Percentiles rank a stretch among this genome's conserved stretches.
These are phyloP conservation scores for Schizotus pectinicornis DNA, from an alignment of 2,888 invertebrate genomes.

Conservation along the genomic window DNA sequence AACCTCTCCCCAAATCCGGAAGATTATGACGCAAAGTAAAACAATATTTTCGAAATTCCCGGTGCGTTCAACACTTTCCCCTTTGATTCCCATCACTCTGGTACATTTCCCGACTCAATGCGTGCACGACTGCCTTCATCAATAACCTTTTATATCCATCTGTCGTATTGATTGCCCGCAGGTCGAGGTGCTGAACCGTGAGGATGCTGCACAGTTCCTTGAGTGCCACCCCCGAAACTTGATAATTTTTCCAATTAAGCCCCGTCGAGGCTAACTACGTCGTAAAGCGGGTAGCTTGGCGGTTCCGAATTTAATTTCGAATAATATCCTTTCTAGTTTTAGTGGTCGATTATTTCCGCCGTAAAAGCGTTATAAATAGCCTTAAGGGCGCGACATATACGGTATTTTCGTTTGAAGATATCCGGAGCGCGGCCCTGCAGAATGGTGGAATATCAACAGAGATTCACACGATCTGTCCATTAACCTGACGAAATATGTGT, in stretches of 20 bases:
- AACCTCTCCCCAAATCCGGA: constrained; percentile 5
- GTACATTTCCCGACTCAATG: constrained; percentile 36
- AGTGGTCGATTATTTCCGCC: too few relatives aligned
- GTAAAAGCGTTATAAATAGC: neutral
- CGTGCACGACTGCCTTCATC: constrained; percentile 41
- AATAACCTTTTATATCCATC: constrained; percentile 48
- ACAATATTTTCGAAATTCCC: constrained; percentile 35
- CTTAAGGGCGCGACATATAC: neutral
- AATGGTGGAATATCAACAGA: constrained; percentile 9
- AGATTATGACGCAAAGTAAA: constrained; percentile 23
- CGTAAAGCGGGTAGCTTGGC: too few relatives aligned
- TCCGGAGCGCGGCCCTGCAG: neutral
- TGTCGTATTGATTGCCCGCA: constrained; percentile 47
- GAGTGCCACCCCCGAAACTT: neutral
- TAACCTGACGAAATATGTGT: constrained; percentile 32
- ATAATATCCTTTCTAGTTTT: too few relatives aligned
- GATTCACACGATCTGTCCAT: constrained; percentile 33
- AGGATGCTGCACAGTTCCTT: neutral
- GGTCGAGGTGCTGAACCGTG: constrained; percentile 37
- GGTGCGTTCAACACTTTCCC: constrained; percentile 31
- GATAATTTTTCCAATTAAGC: too few relatives aligned
- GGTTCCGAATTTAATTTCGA: neutral
- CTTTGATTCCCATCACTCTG: constrained; percentile 30
- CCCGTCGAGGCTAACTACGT: too few relatives aligned
- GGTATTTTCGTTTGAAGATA: neutral